A percentile compares a stretch with the other conserved stretches of the same genome.
Conservation (phyloP, 2,113 vertebrate genomes). For the Ceyx melanurus region DNA sequence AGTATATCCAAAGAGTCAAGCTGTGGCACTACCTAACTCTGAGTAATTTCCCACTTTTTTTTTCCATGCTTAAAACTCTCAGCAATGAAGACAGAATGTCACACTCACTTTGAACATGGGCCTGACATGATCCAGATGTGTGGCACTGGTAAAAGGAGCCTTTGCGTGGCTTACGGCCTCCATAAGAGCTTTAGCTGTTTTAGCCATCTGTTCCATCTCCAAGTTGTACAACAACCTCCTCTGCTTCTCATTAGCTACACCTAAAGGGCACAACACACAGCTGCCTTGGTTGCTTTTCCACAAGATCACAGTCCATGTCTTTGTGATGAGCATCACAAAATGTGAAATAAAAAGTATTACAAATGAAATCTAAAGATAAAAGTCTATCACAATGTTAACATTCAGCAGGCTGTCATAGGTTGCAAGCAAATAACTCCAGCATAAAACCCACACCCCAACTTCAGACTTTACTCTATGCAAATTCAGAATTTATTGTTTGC, state of each 20-base stretch:
- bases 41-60: not conserved
- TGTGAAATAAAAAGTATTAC: not conserved
- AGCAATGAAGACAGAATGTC: not conserved
- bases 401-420: not conserved
- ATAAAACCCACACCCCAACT: not conserved
- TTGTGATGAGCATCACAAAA: not conserved
- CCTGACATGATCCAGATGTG: conserved; percentile 93
- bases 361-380: not conserved
- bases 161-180: conserved; percentile 97
- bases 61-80: not conserved
- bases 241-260: conserved; percentile 92
- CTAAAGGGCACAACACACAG: conserved; percentile 64
- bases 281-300: not conserved
- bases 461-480: not conserved
- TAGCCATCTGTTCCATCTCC: conserved; percentile 99
- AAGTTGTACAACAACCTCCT: conserved; percentile 91
- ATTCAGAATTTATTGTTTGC: not conserved
- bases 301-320: not conserved
- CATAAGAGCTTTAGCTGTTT: conserved; percentile 97
- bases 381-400: not conserved
- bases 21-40: not conserved
- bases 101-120: conserved; percentile 75
- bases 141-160: conserved; percentile 94
- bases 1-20: not conserved
- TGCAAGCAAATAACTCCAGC: not conserved